Base-by-base conservation (phyloP, 2,888 invertebrate genomes). In the Plutella xylostella region DNA sequence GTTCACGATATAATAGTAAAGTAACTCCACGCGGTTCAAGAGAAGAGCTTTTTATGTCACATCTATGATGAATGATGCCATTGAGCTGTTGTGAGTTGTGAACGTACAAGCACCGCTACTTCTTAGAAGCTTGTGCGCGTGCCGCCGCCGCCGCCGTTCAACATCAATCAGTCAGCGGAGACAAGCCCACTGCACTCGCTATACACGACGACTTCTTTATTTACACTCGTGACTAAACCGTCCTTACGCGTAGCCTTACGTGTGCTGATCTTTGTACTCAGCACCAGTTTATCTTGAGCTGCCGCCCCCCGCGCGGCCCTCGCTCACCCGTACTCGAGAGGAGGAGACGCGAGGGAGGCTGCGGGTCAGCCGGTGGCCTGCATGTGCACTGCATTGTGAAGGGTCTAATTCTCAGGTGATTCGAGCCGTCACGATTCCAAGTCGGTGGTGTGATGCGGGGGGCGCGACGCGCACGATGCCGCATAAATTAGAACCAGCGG, bases 401-500 rank as follows among this genome's bases (percentile, higher is more conserved):
- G 65, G 61, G 60, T 69, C 69, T 72, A 73, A 74, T 74, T 68
- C 70, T 60, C 57, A 49, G 57, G 54, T 59, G 60, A 60, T 60
- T 53, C 59, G 53, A 51, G 57, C 51, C 61, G 70, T 74, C 76
- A 76, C 75, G 75, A 71, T 51, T 19, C 48, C n/a, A 54, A 55
- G 61, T 59, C 52, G 61, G 58, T 31, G 42, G 43, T 43, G 43
- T 43, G 43, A 37, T 43, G 43, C 58, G 55, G 65, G 59, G 61
- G 68, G 65, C 59, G 64, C 56, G 63, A 56, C 57, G 67, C 47
- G 62, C 74, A 75, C 77, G 75, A 74, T 60, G 60, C 57, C 58
- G 74, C 70, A 76, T 77, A 74, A 72, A 75, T 74, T 75, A 73
- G 61, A 63, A 60, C 6, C n/a, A n/a, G 42, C 21, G 25, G 12